Evolutionary conservation across 2,797 vertebrate genomes (phyloP), one percentile per base, ranked within the genome.

Genomic region (Nyctalus aviator): DNA sequence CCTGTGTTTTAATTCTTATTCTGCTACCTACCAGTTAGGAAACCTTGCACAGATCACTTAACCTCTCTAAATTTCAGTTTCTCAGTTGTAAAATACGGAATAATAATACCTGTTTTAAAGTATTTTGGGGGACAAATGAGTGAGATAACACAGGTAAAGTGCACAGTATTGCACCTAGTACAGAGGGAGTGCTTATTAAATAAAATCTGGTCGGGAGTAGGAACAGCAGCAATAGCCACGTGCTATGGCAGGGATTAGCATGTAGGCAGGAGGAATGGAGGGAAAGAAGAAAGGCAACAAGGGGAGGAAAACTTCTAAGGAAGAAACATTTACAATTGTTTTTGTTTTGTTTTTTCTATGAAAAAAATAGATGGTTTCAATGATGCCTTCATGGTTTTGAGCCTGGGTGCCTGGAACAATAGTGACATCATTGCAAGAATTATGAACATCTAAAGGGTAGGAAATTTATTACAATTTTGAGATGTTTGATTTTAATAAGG

Each of bases 181-280:
- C 68, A 87, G 32, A 95, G 53, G 18, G 82, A 48, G 53, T 32
- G n/a, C 62, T 84, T 57, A 79, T 25, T 76, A 83, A 71, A 66
- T 13, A 13, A 59, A 83, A 78, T 77, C 44, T 77, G 10, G 15
- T 10, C 3, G 3, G 17, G 17, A 55, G 21, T 17, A 64, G 14
- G 14, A 68, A 18, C 48, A 87, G 35, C 76, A 79, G 35, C 5
- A 64, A 73, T 0, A 83, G 12, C 71, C 27, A 32, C 1, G 2
- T 69, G 8, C 48, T 82, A 3, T 25, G 46, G 6, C n/a, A 69
- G 7, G 41, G 32, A 68, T 84, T 78, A 66, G 25, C n/a, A 8
- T 18, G 10, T 4, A 64, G 10, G n/a, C n/a, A 35, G 27, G 8
- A 78, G 7, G 23, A 87, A 72, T 9, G 15, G 11, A 9, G 20